Base-by-base conservation (phyloP, 2,797 vertebrate genomes). In the Apogon talboti region DNA sequence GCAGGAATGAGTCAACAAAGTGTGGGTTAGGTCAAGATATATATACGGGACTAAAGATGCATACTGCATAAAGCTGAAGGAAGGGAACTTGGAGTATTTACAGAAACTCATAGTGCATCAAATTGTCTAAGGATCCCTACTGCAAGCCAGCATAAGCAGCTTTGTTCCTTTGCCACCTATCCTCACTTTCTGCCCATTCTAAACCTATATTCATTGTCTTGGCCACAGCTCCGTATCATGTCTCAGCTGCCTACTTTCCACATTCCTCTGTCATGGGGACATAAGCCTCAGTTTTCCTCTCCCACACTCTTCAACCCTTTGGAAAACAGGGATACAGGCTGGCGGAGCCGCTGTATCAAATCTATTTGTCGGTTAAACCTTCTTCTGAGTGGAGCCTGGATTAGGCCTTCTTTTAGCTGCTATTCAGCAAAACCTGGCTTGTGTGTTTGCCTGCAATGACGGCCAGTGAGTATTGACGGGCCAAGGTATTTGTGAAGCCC, bases 101-200 rank as follows among this genome's bases (percentile, higher is more conserved):
- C 11, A 64, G 24, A 73, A 79, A 80, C 63, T 78, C 60, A 49
- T 15, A 49, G 52, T 60, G 56, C 72, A 72, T 71, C 52, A 53
- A 70, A 79, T 79, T 78, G 67, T 59, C 48, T 3, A 16, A 59
- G 71, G 79, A 75, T 78, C 82, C 45, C 28, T 66, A 54, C 12
- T 10, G 4, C 33, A 3, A 82, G 62, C 61, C 78, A 62, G 56
- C 62, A 47, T 63, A 63, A 75, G 66, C 57, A 73, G 71, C 76
- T 89, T 84, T 87, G 85, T 84, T 79, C 58, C 47, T 65, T 15
- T 74, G 77, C 87, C 79, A 76, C 56, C 77, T 62, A 69, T 75
- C 73, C 63, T 74, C 46, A 63, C 66, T 69, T 80, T 73, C 47
- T 63, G 73, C 48, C 67, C 53, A 47, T 82, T 61, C 74, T 75